These are phyloP conservation scores for Spea bombifrons DNA, from an alignment of 2,113 vertebrate species.

Conservation along the genomic window DNA sequence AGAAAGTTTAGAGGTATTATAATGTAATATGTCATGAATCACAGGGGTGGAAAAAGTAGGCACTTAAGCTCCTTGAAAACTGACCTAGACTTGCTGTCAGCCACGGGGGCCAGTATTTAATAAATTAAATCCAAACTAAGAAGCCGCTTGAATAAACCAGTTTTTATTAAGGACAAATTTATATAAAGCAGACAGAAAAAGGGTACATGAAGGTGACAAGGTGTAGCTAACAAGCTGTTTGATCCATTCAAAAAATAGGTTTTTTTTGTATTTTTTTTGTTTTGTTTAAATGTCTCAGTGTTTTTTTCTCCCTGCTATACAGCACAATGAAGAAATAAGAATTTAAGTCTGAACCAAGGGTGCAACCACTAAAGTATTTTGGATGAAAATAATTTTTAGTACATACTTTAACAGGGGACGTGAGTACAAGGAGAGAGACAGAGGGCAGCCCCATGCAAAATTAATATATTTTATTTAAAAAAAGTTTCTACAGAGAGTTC, in stretches of 20 bases:
- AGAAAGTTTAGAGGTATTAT: too few species aligned
- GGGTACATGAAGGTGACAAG: not conserved
- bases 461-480: too few species aligned
- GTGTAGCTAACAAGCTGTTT: constrained; percentile 9
- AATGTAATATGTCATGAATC: too few species aligned
- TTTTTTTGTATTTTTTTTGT: not conserved
- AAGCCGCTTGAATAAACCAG: not conserved
- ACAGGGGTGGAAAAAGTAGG: too few species aligned
- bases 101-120: too few species aligned
- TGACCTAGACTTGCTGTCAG: too few species aligned
- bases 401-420: too few species aligned
- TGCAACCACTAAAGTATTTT: not conserved
- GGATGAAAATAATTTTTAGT: not conserved
- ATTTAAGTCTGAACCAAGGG: not conserved
- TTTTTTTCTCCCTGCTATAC: not conserved
- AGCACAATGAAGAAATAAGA: constrained; percentile 3
- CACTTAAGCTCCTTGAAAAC: too few species aligned
- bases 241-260: not conserved
- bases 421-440: too few species aligned
- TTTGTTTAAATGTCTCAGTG: not conserved
- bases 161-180: constrained; percentile 10
- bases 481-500: too few species aligned
- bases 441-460: too few species aligned
- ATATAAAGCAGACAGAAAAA: constrained; percentile 12
- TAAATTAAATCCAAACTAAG: not conserved